Evolutionary conservation across 2,113 vertebrate genomes (phyloP), one percentile per base, ranked within the genome.

Genomic region (Phrynosoma platyrhinos): DNA sequence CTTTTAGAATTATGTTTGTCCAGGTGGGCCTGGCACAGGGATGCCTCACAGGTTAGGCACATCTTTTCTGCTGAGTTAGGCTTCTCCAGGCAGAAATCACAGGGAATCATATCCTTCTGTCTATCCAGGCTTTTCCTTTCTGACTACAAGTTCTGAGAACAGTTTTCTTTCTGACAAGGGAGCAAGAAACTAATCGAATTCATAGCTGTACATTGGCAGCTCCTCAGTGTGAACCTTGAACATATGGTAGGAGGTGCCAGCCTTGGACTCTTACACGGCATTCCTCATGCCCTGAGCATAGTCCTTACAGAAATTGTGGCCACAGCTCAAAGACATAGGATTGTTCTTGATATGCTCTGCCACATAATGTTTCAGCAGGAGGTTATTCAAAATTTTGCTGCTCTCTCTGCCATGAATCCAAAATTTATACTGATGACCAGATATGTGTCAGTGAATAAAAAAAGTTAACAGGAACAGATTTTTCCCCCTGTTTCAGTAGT

Each of bases 11-110:
- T 97, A 90, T 98, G 97, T 1, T 97, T 98, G 88, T 93, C 96
- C 93, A 98, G 94, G 83, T 98, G 98, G 64, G 97, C 97, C 88
- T 97, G 96, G 83, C 98, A 98, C 93, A 98, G 95, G 20, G 97
- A 97, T 0, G 91, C 97, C 32, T 98, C 91, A 71, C 98, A 98
- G 82, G 90, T 93, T 84, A 97, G 93, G 92, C 97, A 98, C 0
- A 94, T 97, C 85, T 94, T 97, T 87, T 90, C 96, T 0, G 96
- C 97, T 0, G 74, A 79, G 0, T 21, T 53, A 0, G 72, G 9
- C 0, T 23, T 53, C 8, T 95, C 97, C 0, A 97, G 95, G 84
- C 98, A 98, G 90, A 97, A 97, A 42, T 98, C 97, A 66, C 98
- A 98, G 82, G 94, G 94, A 42, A 97, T 36, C 20, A 0, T 0